Evolutionary conservation across 2,797 vertebrate species (phyloP), one percentile per base, ranked within the genome.

Genomic region (Apogon hyalosoma): DNA sequence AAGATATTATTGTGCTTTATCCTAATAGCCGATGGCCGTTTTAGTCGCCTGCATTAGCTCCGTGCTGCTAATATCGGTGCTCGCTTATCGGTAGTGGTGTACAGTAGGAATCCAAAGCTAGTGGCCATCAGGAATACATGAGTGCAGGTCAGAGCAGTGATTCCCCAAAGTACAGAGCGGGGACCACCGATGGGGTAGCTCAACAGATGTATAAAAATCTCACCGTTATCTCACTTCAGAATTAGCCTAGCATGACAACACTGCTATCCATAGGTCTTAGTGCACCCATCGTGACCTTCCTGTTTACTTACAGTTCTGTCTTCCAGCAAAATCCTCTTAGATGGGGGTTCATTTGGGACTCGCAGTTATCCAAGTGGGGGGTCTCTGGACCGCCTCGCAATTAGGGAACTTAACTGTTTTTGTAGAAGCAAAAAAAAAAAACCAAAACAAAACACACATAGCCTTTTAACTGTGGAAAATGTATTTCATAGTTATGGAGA

Each of bases 31-130:
- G 5, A 3, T 46, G 11, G 2, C 3, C 31, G 45, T 33, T 53
- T 51, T 14, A 47, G 12, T 16, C 0, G 6, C 38, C 19, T 31
- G 16, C 14, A 18, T 55, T 15, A 36, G 33, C 33, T 36, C 0
- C 16, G 2, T 3, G 9, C 15, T n/a, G 58, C 18, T 55, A 28
- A 39, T 33, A 9, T 45, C 15, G 0, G n/a, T 61, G 41, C 84
- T 63, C 52, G 49, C 79, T 75, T 45, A 59, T 70, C 74, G 31
- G 38, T 28, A 19, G 1, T 39, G 33, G 18, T 63, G 70, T 72
- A 43, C 65, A 79, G 62, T 62, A n/a, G 46, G 13, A 42, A 46
- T 57, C 53, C 42, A 69, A 71, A 69, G 73, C 70, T 82, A 73
- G 3, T 88, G 69, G 69, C 66, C 78, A 68, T 51, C 33, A 69